Conservation (phyloP, 1,140 invertebrate species). For the Galleria mellonella region DNA sequence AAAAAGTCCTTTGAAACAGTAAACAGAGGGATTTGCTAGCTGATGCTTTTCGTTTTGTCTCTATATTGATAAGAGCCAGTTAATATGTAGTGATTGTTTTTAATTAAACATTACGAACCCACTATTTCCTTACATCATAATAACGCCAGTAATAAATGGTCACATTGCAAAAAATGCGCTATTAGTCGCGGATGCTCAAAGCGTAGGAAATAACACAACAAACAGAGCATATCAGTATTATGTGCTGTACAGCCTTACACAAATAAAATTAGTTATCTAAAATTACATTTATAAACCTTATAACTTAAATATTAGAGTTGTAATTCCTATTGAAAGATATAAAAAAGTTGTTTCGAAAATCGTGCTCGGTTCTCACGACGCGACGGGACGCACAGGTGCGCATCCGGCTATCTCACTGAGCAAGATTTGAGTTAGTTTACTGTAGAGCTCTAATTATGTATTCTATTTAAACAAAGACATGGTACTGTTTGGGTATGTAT, state of each 20-base stretch:
- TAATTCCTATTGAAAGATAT: too few relatives aligned
- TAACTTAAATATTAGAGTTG: background rate
- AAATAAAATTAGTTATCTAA: conserved; percentile 5
- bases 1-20: too few relatives aligned
- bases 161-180: conserved; percentile 51
- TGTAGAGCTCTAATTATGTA: conserved; percentile 17
- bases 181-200: conserved; percentile 63
- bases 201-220: conserved; percentile 67
- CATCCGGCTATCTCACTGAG: conserved; percentile 60
- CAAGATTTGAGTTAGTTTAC: conserved; percentile 45
- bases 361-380: conserved; percentile 50
- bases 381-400: conserved; percentile 47
- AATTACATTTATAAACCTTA: conserved; percentile 8
- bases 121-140: background rate
- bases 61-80: too few relatives aligned
- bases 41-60: too few relatives aligned
- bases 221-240: conserved; percentile 33
- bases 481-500: background rate
- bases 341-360: conserved; percentile 21
- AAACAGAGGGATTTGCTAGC: too few relatives aligned
- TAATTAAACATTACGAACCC: too few relatives aligned
- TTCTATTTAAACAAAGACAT: background rate
- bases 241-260: conserved; percentile 42
- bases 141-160: conserved; percentile 18
- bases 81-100: too few relatives aligned